Conservation (phyloP, 2,888 invertebrate species). For the Perizoma affinitatum region DNA sequence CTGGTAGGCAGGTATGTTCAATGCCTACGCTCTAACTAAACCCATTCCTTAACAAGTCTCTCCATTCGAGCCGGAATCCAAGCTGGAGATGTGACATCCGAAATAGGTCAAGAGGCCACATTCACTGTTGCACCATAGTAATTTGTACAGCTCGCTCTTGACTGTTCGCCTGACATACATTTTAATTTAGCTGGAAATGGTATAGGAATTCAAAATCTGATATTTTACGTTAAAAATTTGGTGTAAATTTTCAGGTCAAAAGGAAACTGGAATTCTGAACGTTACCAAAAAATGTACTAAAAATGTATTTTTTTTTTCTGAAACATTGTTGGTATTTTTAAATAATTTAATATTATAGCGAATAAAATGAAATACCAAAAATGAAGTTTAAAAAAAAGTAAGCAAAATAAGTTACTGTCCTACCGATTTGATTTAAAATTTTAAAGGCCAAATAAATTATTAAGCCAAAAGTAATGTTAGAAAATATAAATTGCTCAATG, state of each 20-base stretch:
- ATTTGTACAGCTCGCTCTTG: constrained; percentile 53
- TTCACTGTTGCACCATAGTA: constrained; percentile 54
- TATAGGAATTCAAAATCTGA: constrained; percentile 25
- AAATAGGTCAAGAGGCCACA: constrained; percentile 68
- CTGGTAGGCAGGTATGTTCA: not conserved
- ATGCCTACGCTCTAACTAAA: constrained; percentile 7
- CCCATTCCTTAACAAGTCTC: constrained; percentile 7
- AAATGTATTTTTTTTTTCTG: constrained; percentile 1
- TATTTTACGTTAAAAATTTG: constrained; percentile 24
- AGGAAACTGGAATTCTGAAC: not conserved
- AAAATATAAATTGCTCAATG: no score
- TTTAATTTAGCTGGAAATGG: constrained; percentile 25
- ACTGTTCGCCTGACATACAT: constrained; percentile 28
- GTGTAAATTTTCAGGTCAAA: constrained; percentile 4
- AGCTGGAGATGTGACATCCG: constrained; percentile 52
- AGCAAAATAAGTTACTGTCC: no score
- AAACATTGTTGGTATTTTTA: not conserved
- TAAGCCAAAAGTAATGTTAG: no score
- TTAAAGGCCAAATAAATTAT: no score
- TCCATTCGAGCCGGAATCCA: constrained; percentile 30
- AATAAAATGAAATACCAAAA: no score
- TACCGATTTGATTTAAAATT: no score
- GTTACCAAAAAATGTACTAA: not conserved
- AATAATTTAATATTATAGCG: no score
- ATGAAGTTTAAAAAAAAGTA: no score